These are phyloP conservation scores for Chrysomela aeneicollis DNA, from an alignment of 2,888 invertebrate genomes.

Conservation along the genomic window DNA sequence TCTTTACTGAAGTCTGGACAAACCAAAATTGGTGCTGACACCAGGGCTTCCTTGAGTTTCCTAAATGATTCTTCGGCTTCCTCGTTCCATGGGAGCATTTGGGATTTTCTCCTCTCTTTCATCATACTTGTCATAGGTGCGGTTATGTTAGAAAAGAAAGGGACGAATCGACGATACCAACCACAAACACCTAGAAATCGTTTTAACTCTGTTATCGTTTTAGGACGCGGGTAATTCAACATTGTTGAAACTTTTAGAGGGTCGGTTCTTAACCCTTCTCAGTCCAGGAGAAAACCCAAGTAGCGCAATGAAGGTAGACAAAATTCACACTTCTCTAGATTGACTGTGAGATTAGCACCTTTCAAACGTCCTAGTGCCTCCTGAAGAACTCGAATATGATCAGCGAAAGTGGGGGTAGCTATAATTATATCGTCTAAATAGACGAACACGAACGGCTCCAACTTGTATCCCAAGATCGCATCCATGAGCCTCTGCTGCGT, in stretches of 20 bases:
- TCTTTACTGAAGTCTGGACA: conserved; percentile 33
- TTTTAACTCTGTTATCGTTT: background rate
- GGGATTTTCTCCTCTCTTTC: background rate
- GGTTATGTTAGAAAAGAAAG: background rate
- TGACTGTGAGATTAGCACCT: conserved; percentile 23
- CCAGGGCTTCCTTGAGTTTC: conserved; percentile 21
- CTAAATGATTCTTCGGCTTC: background rate
- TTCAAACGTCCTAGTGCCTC: conserved; percentile 43
- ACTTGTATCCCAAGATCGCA: conserved; percentile 35
- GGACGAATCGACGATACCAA: too few relatives aligned
- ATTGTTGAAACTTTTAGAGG: background rate
- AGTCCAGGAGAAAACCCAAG: background rate
- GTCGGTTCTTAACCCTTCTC: background rate
- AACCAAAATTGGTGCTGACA: conserved; percentile 34
- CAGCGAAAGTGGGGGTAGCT: conserved; percentile 29
- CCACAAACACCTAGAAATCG: background rate
- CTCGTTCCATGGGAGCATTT: background rate
- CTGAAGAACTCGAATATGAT: conserved; percentile 32
- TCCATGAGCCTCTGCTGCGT: conserved; percentile 44
- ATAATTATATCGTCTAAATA: conserved; percentile 47
- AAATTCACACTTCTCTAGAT: conserved; percentile 1
- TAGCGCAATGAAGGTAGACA: background rate
- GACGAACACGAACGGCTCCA: conserved; percentile 40
- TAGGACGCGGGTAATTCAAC: too few relatives aligned
- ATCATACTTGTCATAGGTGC: background rate